These are phyloP conservation scores for Neodiprion lecontei DNA, from an alignment of 1,140 invertebrate genomes.

Conservation along the genomic window DNA sequence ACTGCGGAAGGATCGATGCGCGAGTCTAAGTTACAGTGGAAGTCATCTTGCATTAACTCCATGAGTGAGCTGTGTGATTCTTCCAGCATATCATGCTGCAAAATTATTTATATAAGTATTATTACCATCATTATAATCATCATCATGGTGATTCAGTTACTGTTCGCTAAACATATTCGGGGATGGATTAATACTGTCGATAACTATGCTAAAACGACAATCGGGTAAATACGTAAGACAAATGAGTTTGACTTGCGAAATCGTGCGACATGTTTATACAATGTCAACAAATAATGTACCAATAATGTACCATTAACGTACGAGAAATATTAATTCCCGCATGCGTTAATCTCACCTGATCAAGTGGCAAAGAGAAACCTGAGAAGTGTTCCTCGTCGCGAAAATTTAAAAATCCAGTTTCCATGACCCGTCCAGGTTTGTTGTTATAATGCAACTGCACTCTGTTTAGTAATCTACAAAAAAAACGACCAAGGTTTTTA, in stretches of 20 bases:
- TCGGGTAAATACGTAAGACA: constrained; percentile 7
- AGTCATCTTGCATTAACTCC: constrained; percentile 43
- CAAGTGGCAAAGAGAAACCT: constrained; percentile 45
- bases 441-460: neutral
- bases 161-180: no score
- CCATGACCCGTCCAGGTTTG: constrained; percentile 41
- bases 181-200: no score
- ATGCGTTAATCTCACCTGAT: constrained; percentile 36
- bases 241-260: neutral
- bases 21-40: constrained; percentile 37
- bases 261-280: neutral
- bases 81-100: constrained; percentile 39
- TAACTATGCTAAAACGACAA: neutral
- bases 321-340: no score
- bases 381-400: constrained; percentile 53
- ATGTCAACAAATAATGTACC: no score
- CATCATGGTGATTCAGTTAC: no score
- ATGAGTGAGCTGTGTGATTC: constrained; percentile 40
- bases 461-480: constrained; percentile 9
- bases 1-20: constrained; percentile 31
- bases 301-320: no score
- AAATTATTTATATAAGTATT: neutral
- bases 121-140: no score
- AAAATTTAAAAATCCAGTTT: constrained; percentile 51
- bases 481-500: neutral